Percentiles rank a stretch among this genome's conserved stretches.
These are phyloP conservation scores for Venustaconcha ellipsiformis DNA, from an alignment of 1,140 invertebrate species.

Conservation along the genomic window DNA sequence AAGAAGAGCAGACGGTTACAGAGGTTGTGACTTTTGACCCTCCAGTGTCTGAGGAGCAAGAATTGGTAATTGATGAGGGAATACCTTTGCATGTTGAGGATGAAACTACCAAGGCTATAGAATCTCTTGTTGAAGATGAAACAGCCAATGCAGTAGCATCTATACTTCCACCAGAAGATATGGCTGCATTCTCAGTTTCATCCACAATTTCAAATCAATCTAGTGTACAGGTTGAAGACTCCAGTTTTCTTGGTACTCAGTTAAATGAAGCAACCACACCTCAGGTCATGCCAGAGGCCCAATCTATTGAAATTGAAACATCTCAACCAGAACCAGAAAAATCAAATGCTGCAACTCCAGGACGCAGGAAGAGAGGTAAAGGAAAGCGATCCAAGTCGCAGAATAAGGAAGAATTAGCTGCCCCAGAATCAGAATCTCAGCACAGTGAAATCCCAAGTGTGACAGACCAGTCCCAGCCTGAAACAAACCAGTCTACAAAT, in stretches of 20 bases:
- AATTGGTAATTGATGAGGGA: slow-evolving; percentile 33
- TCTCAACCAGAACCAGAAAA: slow-evolving; percentile 8
- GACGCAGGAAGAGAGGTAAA: too few species aligned
- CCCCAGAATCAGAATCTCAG: too few species aligned
- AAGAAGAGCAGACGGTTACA: slow-evolving; percentile 15
- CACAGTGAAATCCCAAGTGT: too few species aligned
- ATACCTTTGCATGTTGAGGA: slow-evolving; percentile 34
- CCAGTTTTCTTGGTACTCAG: too few species aligned
- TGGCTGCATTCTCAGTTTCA: slow-evolving; percentile 7
- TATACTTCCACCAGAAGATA: slow-evolving; percentile 37
- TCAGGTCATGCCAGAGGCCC: too few species aligned
- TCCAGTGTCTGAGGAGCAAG: slow-evolving; percentile 26
- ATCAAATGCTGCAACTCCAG: slow-evolving; percentile 1
- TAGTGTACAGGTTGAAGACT: too few species aligned
- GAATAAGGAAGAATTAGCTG: too few species aligned
- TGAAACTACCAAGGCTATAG: slow-evolving; percentile 46
- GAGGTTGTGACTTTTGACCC: slow-evolving; percentile 30
- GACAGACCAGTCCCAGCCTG: too few species aligned
- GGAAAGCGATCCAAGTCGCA: too few species aligned
- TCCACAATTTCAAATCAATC: not conserved
- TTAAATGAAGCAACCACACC: too few species aligned
- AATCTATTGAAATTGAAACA: too few species aligned
- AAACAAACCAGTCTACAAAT: too few species aligned
- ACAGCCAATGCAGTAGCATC: slow-evolving; percentile 43
- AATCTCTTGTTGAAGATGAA: slow-evolving; percentile 39